Evolutionary conservation across 2,888 invertebrate genomes (phyloP), one percentile per base, ranked within the genome.

Genomic region (Erebia ligea): DNA sequence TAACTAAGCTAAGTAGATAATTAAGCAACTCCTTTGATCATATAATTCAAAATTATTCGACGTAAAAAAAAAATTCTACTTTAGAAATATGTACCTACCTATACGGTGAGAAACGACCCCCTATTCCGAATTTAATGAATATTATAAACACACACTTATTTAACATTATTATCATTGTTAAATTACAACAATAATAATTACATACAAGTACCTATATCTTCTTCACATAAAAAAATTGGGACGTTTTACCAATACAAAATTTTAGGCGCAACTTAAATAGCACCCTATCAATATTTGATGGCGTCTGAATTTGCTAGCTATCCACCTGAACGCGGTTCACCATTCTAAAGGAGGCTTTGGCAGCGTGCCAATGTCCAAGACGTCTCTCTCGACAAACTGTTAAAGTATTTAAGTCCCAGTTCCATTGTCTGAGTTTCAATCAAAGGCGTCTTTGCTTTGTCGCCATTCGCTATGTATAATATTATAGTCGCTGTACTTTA

Each of bases 361-460:
- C 77, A 71, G 56, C 65, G 59, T 67, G 79, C 79, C 80, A 79
- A 75, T 73, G 74, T 76, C 76, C 75, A 70, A 71, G 73, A 70
- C 68, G 45, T 72, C 66, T 65, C 72, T 67, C 64, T 70, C 69
- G 69, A 72, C 75, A 70, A 76, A 76, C 76, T 76, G 76, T 77
- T 76, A 75, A 77, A 79, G 77, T 75, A 79, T 77, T 78, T 76
- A 78, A 76, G 77, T 73, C 72, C 70, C 71, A 70, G 71, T 65
- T 72, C 76, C 72, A 78, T 79, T 79, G 77, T 75, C 71, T 73
- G 72, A 76, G 76, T 73, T 78, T 73, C 75, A 73, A 77, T 77
- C 75, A 76, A 73, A 76, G 70, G 61, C 73, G 71, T 73, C 72
- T 68, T 70, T 64, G 68, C 73, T 72, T 70, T 67, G 71, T 61